Evolutionary conservation across 2,113 vertebrate genomes (phyloP).

Genomic region (Pseudopodoces humilis): DNA sequence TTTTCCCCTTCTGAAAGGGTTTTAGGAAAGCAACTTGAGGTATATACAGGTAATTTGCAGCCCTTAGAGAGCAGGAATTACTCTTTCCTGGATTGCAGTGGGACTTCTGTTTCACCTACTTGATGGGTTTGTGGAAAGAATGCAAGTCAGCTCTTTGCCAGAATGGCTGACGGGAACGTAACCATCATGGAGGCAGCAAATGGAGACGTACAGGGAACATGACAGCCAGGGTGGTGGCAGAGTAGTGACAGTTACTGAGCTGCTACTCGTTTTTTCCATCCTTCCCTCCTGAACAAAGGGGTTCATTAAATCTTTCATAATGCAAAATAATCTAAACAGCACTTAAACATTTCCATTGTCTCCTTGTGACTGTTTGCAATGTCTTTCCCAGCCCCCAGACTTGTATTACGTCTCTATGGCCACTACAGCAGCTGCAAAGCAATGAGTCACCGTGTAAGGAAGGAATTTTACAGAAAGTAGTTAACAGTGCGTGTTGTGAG

Average conservation of each 20-base stretch:
- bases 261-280: neutral
- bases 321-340: neutral
- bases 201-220: neutral
- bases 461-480: neutral
- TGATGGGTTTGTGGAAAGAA: neutral
- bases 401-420: neutral
- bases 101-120: neutral
- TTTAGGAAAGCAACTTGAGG: neutral
- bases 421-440: constrained; percentile 15
- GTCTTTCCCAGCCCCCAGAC: neutral
- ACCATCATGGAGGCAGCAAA: neutral
- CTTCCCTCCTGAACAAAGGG: neutral
- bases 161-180: neutral
- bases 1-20: neutral
- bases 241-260: neutral
- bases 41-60: neutral
- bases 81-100: neutral
- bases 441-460: neutral
- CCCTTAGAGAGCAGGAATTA: neutral
- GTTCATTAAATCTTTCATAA: neutral
- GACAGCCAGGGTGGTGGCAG: accelerated
- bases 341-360: neutral
- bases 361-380: neutral
- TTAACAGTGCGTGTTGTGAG: neutral
- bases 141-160: neutral